Percentiles rank a stretch among this genome's conserved stretches.
phyloP scores from a whole-genome alignment of 2,888 invertebrate species.

The Onthophagus sagittarius region DNA sequence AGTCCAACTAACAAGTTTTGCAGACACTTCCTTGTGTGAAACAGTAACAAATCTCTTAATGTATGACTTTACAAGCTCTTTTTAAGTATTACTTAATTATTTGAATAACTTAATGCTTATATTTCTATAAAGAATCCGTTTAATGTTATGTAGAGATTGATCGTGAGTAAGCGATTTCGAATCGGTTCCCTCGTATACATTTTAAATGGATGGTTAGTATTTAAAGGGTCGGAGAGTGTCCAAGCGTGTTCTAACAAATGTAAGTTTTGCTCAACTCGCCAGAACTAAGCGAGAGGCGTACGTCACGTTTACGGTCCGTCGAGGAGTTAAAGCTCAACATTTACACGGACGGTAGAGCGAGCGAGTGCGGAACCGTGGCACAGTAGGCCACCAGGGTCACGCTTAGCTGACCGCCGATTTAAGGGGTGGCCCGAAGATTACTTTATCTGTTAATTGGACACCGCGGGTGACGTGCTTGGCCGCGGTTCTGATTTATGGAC shows the following conservation, averaged over 20 bases:
- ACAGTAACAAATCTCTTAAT: too few species aligned
- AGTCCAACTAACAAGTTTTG: too few species aligned
- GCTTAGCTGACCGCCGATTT: slow-evolving; percentile 31
- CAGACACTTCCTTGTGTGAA: too few species aligned
- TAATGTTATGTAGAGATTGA: background rate
- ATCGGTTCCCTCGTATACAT: background rate
- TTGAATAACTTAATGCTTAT: background rate
- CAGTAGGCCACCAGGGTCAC: slow-evolving; percentile 29
- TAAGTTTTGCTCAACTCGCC: slow-evolving; percentile 28
- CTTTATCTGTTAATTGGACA: slow-evolving; percentile 18
- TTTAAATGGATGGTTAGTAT: background rate
- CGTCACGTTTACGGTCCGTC: slow-evolving; percentile 29
- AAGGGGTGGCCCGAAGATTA: slow-evolving; percentile 22
- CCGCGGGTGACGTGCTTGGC: slow-evolving; percentile 6
- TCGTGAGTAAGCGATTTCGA: background rate
- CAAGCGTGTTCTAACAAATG: slow-evolving; percentile 21
- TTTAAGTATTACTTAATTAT: background rate
- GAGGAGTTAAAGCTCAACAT: slow-evolving; percentile 28
- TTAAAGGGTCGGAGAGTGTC: background rate
- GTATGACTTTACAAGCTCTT: too few species aligned
- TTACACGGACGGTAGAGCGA: slow-evolving; percentile 32
- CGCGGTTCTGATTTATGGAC: background rate
- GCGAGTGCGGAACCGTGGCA: background rate
- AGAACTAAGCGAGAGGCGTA: slow-evolving; percentile 26
- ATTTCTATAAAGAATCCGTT: too few species aligned